These are phyloP conservation scores for Panthera tigris DNA, from an alignment of 2,113 vertebrate genomes.

Conservation along the genomic window DNA sequence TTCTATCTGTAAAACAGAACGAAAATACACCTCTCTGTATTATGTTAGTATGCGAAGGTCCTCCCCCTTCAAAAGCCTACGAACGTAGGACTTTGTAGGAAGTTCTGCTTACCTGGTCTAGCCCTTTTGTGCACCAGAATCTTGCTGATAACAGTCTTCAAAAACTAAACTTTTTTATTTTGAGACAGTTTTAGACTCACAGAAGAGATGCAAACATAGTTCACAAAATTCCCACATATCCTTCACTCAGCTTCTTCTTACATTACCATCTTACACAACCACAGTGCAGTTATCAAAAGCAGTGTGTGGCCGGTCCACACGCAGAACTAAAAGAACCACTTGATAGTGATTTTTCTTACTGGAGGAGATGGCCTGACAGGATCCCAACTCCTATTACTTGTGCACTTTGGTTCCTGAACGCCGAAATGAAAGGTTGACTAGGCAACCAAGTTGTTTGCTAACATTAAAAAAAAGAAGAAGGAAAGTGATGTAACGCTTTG, in stretches of 20 bases:
- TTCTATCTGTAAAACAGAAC: background rate
- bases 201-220: background rate
- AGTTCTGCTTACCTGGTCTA: background rate
- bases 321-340: background rate
- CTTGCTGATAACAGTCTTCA: background rate
- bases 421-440: background rate
- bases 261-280: background rate
- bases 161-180: background rate
- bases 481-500: background rate
- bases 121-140: background rate
- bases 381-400: background rate
- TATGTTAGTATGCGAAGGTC: background rate
- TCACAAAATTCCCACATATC: background rate
- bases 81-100: background rate
- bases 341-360: background rate
- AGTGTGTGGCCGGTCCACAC: background rate
- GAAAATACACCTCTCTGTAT: background rate
- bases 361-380: background rate
- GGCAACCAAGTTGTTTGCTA: constrained; percentile 27
- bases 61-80: background rate
- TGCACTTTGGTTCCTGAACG: background rate
- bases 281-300: background rate
- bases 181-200: background rate
- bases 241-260: background rate
- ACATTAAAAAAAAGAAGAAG: background rate